phyloP scores from a whole-genome alignment of 2,888 invertebrate genomes.

The Eubasilissa splendida region DNA sequence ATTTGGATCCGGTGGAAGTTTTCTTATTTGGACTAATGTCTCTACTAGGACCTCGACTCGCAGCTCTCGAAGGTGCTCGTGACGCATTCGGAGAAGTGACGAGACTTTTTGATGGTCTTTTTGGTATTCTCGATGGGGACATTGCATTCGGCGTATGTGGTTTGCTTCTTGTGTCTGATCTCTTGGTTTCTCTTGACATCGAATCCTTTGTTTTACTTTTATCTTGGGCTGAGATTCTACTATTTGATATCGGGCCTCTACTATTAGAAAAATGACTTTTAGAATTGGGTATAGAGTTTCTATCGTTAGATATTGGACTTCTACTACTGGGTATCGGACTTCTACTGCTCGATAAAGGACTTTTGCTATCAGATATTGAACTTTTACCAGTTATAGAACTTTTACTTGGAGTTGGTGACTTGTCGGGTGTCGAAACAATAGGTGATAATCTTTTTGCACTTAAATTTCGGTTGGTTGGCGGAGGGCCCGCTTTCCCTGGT shows the following conservation, averaged over 20 bases:
- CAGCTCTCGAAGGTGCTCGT: constrained; percentile 55
- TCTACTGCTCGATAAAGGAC: background rate
- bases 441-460: constrained; percentile 70
- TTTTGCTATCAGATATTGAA: background rate
- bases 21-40: constrained; percentile 65
- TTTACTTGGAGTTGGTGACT: constrained; percentile 64
- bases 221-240: background rate
- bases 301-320: background rate
- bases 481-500: constrained; percentile 69
- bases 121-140: constrained; percentile 61
- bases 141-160: constrained; percentile 63
- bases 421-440: constrained; percentile 71
- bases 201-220: constrained; percentile 15
- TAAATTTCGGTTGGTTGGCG: constrained; percentile 68
- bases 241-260: background rate
- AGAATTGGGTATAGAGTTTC: background rate
- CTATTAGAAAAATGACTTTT: background rate
- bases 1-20: constrained; percentile 37
- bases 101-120: constrained; percentile 61
- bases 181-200: constrained; percentile 13
- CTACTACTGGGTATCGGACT: background rate
- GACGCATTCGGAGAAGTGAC: constrained; percentile 54
- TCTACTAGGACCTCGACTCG: constrained; percentile 67
- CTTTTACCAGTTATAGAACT: constrained; percentile 13
- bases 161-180: constrained; percentile 48